Conservation (phyloP, 1,140 invertebrate species). For the Drosophila ironensis region DNA sequence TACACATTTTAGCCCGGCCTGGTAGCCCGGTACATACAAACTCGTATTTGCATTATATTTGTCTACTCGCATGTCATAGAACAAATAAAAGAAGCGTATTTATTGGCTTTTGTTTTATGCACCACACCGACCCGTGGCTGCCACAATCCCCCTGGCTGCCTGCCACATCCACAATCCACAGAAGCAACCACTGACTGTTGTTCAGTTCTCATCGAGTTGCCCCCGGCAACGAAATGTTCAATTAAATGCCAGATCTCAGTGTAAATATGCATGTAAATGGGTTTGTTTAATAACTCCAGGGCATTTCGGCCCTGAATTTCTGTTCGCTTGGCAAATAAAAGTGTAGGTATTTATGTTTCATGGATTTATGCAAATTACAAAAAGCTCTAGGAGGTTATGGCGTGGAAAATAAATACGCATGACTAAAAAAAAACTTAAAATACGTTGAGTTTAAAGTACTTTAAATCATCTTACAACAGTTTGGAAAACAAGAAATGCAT, state of each 20-base stretch:
- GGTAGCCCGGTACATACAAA: background rate
- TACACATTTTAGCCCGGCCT: background rate
- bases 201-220: constrained; percentile 4
- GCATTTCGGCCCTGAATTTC: background rate
- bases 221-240: constrained; percentile 13
- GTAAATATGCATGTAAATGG: constrained; percentile 12
- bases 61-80: constrained; percentile 39
- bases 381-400: too few species aligned
- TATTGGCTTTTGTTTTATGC: constrained; percentile 42
- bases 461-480: background rate
- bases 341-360: background rate
- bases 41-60: constrained; percentile 43
- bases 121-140: background rate
- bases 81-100: constrained; percentile 29
- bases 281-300: background rate
- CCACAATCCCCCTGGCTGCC: background rate
- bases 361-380: constrained; percentile 23
- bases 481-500: background rate
- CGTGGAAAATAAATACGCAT: too few species aligned
- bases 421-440: too few species aligned
- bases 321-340: background rate
- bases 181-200: too few species aligned
- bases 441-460: background rate
- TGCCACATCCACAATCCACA: too few species aligned
- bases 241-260: constrained; percentile 20